phyloP scores from a whole-genome alignment of 2,113 vertebrate species.

The Sebastes fasciatus region DNA sequence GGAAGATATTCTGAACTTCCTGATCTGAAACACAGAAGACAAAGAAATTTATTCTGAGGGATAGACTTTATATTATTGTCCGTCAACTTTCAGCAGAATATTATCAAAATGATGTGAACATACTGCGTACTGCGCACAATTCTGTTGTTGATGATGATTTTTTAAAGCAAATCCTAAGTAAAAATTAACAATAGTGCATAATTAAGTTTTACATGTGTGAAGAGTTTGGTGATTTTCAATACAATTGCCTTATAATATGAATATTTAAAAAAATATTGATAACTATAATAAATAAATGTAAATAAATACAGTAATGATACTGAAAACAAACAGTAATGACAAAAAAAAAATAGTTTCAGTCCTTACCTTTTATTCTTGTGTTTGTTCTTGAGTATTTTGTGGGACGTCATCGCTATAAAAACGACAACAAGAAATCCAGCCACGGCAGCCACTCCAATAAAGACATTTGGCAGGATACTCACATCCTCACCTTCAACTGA shows the following conservation, averaged over 20 bases:
- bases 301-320: no score
- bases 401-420: conserved; percentile 14
- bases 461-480: background rate
- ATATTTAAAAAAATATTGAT: no score
- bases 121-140: no score
- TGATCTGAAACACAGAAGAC: conserved; percentile 60
- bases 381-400: conserved; percentile 26
- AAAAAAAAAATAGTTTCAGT: fast-evolving
- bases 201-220: background rate
- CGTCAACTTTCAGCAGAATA: no score
- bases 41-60: no score
- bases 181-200: no score
- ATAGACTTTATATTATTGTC: no score
- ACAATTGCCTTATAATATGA: background rate
- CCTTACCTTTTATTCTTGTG: conserved; percentile 54
- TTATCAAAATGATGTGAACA: no score
- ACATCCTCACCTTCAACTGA: background rate
- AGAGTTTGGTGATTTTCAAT: background rate
- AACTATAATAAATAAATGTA: no score
- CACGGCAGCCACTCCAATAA: conserved; percentile 70
- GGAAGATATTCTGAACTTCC: background rate
- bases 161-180: no score
- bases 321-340: background rate
- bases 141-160: no score
- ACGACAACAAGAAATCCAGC: conserved; percentile 72